A percentile compares a stretch with the other conserved stretches of the same genome.
Conservation (phyloP, 2,113 vertebrate genomes). For the Limanda limanda region DNA sequence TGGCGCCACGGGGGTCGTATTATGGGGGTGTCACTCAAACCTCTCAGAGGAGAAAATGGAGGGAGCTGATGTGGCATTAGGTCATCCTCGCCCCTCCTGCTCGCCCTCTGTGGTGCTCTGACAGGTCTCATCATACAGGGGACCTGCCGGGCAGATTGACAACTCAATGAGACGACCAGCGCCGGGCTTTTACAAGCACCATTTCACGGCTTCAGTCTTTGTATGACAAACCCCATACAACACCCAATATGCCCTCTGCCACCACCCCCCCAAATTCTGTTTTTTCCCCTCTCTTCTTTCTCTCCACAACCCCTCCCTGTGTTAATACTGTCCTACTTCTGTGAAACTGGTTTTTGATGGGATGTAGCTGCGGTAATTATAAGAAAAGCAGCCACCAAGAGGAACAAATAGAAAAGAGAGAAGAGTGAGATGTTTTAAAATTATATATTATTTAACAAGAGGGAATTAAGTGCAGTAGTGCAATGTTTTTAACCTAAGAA, state of each 20-base stretch:
- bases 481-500: too few species aligned
- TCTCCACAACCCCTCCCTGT: background rate
- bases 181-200: slow-evolving; percentile 55
- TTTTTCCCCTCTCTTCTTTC: slow-evolving; percentile 18
- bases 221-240: slow-evolving; percentile 36
- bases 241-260: slow-evolving; percentile 9
- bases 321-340: slow-evolving; percentile 11
- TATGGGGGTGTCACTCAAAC: slow-evolving; percentile 63
- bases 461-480: too few species aligned
- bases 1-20: slow-evolving; percentile 44
- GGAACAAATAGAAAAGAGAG: too few species aligned
- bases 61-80: slow-evolving; percentile 63
- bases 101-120: slow-evolving; percentile 33
- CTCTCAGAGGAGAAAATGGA: slow-evolving; percentile 42
- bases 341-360: slow-evolving; percentile 2
- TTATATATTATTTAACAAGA: too few species aligned
- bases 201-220: slow-evolving; percentile 71
- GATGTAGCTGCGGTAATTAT: background rate
- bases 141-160: slow-evolving; percentile 74
- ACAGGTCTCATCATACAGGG: slow-evolving; percentile 59
- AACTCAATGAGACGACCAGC: slow-evolving; percentile 73
- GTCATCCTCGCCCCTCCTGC: slow-evolving; percentile 65
- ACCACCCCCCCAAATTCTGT: slow-evolving; percentile 17
- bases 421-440: too few species aligned
- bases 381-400: too few species aligned